Evolutionary conservation across 2,888 invertebrate species (phyloP).

Genomic region (Aphidoletes aphidimyza): DNA sequence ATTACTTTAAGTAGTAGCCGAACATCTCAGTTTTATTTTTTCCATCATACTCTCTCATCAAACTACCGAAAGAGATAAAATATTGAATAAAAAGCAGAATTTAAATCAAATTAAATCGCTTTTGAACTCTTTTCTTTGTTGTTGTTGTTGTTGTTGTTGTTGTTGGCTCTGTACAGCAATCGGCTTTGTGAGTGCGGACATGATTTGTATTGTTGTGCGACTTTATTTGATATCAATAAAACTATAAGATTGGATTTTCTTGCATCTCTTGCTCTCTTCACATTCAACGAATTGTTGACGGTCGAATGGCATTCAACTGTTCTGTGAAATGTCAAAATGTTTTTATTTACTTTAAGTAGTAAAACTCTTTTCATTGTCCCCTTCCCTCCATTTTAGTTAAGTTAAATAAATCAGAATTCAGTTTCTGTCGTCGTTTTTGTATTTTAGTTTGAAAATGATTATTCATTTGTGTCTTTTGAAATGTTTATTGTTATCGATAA

Average conservation of each 20-base stretch:
- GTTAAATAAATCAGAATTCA: constrained; percentile 9
- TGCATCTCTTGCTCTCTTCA: background rate
- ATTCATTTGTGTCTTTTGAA: constrained; percentile 4
- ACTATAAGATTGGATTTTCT: constrained; percentile 19
- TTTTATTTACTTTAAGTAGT: constrained; percentile 7
- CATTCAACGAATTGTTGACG: background rate
- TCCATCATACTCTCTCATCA: background rate
- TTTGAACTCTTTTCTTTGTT: background rate
- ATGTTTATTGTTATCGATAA: constrained; percentile 46
- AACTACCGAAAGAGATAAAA: background rate
- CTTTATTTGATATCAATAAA: constrained; percentile 41
- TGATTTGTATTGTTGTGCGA: constrained; percentile 22
- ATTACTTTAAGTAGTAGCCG: too few relatives aligned
- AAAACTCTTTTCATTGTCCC: background rate
- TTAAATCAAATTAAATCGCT: constrained; percentile 47
- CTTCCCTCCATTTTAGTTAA: background rate
- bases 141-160: background rate
- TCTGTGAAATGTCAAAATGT: constrained; percentile 36
- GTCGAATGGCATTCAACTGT: background rate
- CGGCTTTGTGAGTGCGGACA: background rate
- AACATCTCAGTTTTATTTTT: background rate
- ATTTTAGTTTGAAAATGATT: background rate
- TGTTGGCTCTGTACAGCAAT: background rate
- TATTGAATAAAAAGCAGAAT: constrained; percentile 14
- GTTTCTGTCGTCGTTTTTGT: constrained; percentile 46